These are phyloP conservation scores for Melanotaenia nigrans DNA, from an alignment of 2,797 vertebrate genomes.

Conservation along the genomic window DNA sequence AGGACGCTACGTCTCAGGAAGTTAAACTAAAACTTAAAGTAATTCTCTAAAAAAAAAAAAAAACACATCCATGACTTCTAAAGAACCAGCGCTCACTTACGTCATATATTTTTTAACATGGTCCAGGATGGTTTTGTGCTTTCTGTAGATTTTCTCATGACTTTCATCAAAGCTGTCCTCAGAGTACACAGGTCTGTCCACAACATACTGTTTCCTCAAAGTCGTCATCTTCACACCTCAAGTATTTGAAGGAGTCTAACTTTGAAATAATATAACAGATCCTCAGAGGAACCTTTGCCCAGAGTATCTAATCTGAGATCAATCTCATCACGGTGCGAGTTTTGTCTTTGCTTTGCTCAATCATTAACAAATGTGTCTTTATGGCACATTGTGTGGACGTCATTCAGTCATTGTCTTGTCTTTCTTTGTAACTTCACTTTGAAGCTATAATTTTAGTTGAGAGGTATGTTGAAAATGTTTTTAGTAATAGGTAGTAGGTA, in stretches of 20 bases:
- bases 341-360: conserved; percentile 42
- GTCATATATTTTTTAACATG: conserved; percentile 80
- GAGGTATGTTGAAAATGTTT: background rate
- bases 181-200: conserved; percentile 85
- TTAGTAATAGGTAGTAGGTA: background rate
- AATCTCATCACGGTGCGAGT: background rate
- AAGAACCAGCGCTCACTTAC: conserved; percentile 74
- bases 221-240: conserved; percentile 72
- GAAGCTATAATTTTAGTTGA: too few relatives aligned
- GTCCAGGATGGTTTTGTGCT: conserved; percentile 81
- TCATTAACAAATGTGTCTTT: conserved; percentile 57
- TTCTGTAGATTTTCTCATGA: conserved; percentile 80
- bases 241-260: background rate
- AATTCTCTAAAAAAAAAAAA: background rate
- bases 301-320: conserved; percentile 38
- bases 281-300: conserved; percentile 23
- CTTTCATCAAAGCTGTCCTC: conserved; percentile 83
- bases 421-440: background rate
- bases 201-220: conserved; percentile 82
- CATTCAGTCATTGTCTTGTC: background rate
- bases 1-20: too few relatives aligned
- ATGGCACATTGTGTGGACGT: conserved; percentile 3
- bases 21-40: background rate
- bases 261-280: background rate
- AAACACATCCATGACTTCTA: background rate